phyloP scores from a whole-genome alignment of 1,140 invertebrate genomes.

The Hyphantria cunea region DNA sequence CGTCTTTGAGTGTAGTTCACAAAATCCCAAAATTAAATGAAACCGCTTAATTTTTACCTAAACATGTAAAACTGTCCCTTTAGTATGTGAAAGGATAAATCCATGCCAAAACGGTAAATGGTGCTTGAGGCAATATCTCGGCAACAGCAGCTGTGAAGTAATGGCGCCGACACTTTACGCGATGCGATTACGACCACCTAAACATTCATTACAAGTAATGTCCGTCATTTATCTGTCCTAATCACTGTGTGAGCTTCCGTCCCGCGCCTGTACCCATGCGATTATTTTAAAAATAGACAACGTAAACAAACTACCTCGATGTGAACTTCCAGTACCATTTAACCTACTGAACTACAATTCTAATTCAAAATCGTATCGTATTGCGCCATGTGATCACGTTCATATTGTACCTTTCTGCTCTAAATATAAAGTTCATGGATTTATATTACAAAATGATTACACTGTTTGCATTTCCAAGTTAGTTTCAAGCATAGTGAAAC shows the following conservation, averaged over 20 bases:
- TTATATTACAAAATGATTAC: too few relatives aligned
- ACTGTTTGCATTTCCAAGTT: too few relatives aligned
- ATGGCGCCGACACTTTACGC: conserved; percentile 78
- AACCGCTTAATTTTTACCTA: conserved; percentile 20
- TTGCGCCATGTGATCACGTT: too few relatives aligned
- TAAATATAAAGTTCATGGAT: too few relatives aligned
- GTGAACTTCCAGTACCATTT: conserved; percentile 8
- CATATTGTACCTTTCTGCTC: too few relatives aligned
- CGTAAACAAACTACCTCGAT: conserved; percentile 22
- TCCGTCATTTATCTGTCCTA: conserved; percentile 77
- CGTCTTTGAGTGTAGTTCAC: not conserved
- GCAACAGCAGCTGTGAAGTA: conserved; percentile 74
- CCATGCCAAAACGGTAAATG: conserved; percentile 57
- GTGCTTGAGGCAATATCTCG: conserved; percentile 70
- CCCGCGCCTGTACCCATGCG: conserved; percentile 35
- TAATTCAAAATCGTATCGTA: too few relatives aligned
- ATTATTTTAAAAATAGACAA: conserved; percentile 46
- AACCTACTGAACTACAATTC: not conserved
- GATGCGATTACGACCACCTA: conserved; percentile 78
- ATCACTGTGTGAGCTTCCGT: conserved; percentile 62
- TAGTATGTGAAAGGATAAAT: conserved; percentile 55
- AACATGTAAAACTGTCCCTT: conserved; percentile 47
- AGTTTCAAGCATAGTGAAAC: too few relatives aligned
- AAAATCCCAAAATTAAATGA: conserved; percentile 18
- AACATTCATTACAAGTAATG: conserved; percentile 80